phyloP scores from a whole-genome alignment of 2,888 invertebrate species.

The Drosophila tanythrix region DNA sequence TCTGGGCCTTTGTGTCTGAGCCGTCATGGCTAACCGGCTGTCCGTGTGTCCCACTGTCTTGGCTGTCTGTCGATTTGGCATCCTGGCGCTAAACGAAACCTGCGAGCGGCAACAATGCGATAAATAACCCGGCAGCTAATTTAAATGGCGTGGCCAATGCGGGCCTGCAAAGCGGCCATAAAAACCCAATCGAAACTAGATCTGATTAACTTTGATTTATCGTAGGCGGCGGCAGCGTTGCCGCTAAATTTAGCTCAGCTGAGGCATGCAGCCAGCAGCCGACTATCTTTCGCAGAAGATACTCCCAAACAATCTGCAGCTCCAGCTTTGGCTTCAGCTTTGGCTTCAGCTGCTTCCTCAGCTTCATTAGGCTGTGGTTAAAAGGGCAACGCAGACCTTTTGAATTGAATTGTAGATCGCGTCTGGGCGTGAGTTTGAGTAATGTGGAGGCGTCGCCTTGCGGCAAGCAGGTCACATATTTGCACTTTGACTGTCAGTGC shows the following conservation, averaged over 20 bases:
- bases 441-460: slow-evolving; percentile 68
- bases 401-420: slow-evolving; percentile 64
- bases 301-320: background rate
- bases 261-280: background rate
- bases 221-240: slow-evolving; percentile 68
- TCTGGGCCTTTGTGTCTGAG: slow-evolving; percentile 77
- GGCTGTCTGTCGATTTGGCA: slow-evolving; percentile 47
- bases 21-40: slow-evolving; percentile 44
- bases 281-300: slow-evolving; percentile 4
- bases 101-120: slow-evolving; percentile 78
- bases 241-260: slow-evolving; percentile 67
- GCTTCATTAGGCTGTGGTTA: slow-evolving; percentile 74
- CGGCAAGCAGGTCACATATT: slow-evolving; percentile 64
- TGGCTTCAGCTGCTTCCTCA: slow-evolving; percentile 30
- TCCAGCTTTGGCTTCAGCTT: slow-evolving; percentile 1
- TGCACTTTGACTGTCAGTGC: slow-evolving; percentile 72
- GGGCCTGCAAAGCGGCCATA: slow-evolving; percentile 48
- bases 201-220: slow-evolving; percentile 81
- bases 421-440: slow-evolving; percentile 74
- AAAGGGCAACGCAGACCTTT: slow-evolving; percentile 57
- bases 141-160: slow-evolving; percentile 80
- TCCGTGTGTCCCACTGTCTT: slow-evolving; percentile 21
- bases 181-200: slow-evolving; percentile 79
- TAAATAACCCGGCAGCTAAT: slow-evolving; percentile 84
- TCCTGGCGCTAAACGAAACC: slow-evolving; percentile 78